Evolutionary conservation across 2,113 vertebrate genomes (phyloP), one percentile per base, ranked within the genome.

Genomic region (Columba livia): DNA sequence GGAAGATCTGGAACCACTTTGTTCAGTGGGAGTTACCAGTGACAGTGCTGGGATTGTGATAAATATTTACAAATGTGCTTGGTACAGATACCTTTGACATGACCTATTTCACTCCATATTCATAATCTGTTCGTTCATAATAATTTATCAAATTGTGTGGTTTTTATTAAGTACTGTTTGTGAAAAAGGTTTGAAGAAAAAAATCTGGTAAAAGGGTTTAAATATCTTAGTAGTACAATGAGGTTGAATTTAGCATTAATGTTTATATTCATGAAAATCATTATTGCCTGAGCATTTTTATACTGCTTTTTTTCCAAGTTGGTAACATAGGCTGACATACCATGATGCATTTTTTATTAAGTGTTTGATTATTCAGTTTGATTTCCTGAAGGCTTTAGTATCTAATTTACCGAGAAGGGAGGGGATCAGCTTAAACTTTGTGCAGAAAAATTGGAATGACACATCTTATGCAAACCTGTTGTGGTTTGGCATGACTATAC

Each of bases 361-460:
- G 86, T 88, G 73, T 89, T 89, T 95, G 90, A 96, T 97, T 97
- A 97, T 97, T 97, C 95, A 92, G 64, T 97, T 97, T 98, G 94
- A 97, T 97, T 87, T 97, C 67, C 62, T 93, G 85, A 85, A 96
- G 93, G 69, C 64, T 96, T 97, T 97, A 95, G 88, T 84, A 75
- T 95, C 78, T 96, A 79, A 96, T 91, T 79, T 86, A 60, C 24
- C 12, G 40, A 61, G 40, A 14, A 92, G 21, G 64, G 57, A 92
- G n/a, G 19, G 10, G 60, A 95, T 95, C 61, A 93, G 42, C 61
- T 94, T 73, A 71, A 90, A 65, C 23, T 78, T 90, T 26, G 19
- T n/a, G 36, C 26, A 85, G 82, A 84, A 89, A 95, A 93, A 62
- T 29, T 28, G 69, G 56, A 72, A 70, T 78, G 65, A 44, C 48